phyloP scores from a whole-genome alignment of 2,113 vertebrate species.

The Eudorcas thomsonii region DNA sequence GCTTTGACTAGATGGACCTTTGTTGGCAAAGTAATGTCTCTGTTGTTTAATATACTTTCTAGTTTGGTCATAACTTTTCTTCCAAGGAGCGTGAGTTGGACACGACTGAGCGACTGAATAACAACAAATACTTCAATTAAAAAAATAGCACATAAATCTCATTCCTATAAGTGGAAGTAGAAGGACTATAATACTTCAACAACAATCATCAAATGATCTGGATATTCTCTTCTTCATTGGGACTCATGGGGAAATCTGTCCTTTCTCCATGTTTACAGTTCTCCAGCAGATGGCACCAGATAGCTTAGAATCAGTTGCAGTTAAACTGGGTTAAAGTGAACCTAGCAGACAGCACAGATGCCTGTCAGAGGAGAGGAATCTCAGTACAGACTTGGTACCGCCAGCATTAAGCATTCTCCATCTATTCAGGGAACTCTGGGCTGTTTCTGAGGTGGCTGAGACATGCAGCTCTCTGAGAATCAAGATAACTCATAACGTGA shows the following conservation, averaged over 20 bases:
- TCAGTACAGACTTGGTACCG: fast-evolving
- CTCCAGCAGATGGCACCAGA: conserved; percentile 66
- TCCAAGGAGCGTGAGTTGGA: not conserved
- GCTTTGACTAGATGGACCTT: not conserved
- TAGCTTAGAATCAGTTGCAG: not conserved
- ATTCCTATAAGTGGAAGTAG: not conserved
- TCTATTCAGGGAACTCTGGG: not conserved
- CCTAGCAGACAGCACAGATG: fast-evolving
- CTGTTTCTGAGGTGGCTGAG: too few relatives aligned
- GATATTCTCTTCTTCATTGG: not conserved
- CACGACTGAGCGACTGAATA: not conserved
- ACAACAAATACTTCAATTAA: not conserved
- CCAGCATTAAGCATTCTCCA: too few relatives aligned
- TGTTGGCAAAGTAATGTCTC: not conserved
- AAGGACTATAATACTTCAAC: not conserved
- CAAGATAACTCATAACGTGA: not conserved
- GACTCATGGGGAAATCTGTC: fast-evolving
- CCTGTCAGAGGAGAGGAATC: fast-evolving
- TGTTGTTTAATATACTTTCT: not conserved
- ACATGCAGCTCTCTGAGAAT: not conserved
- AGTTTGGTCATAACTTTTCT: not conserved
- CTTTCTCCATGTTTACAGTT: not conserved
- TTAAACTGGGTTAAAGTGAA: fast-evolving
- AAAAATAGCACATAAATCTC: not conserved
- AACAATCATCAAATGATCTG: not conserved